Base-by-base conservation (phyloP, 1,140 invertebrate species). In the Bombus waltoni region DNA sequence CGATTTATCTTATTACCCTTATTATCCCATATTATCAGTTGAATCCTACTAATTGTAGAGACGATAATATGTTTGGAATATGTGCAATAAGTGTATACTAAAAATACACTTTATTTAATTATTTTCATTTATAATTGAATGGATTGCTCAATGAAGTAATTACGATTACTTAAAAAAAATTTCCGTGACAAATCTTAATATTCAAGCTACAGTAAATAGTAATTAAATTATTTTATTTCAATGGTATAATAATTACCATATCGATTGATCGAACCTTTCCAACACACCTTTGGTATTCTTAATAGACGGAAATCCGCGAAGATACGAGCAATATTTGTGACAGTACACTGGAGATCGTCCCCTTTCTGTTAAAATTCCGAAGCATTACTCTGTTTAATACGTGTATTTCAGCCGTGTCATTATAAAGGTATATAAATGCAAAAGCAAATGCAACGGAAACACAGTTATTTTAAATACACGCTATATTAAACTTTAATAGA, bases 401-500 rank as follows among this genome's bases (percentile, higher is more conserved):
- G 53, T 35, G 40, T 28, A 22, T 53, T 75, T 53, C 44, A 53
- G 5, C 32, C 73, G 18, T 35, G 18, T 13, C 73, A 75, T 53
- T 75, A 25, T 75, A 53, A 75, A 47, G 22, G 72, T 40, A 74
- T 74, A 47, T 44, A 74, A 47, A 42, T 44, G 72, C 72, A 74
- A 74, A 74, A 74, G 44, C n/a, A 44, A 47, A 74, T 74, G 42
- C 72, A 13, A 44, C 10, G n/a, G 18, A 74, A 74, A 74, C 25
- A 47, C 72, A 42, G 42, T 47, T 73, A 32, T 47, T 74, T 74
- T 44, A 74, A 74, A 74, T 44, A 38, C 28, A 47, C 40, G 72
- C 8, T 74, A 32, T 74, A 74, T 44, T 22, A 44, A 44, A 74
- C 10, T 74, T 47, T 74, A 74, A 47, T 74, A 32, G 28, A 74